phyloP scores from a whole-genome alignment of 1,140 invertebrate genomes.

The Drosophila ogumai region DNA sequence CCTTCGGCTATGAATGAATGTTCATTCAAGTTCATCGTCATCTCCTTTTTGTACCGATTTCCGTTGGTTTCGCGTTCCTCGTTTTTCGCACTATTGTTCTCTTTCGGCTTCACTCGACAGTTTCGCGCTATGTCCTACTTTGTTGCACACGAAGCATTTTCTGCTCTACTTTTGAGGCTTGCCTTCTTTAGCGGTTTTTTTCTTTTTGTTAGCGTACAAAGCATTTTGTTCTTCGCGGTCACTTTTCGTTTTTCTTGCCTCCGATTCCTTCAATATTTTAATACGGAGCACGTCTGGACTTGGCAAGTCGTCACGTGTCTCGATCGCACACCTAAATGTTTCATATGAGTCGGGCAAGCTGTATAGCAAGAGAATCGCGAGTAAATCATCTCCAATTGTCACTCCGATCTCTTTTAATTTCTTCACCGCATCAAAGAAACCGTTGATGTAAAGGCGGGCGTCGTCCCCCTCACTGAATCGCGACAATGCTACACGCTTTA shows the following conservation, averaged over 20 bases:
- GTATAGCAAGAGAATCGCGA: background rate
- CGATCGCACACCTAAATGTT: background rate
- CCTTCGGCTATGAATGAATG: background rate
- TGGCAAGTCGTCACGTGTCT: background rate
- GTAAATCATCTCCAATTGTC: background rate
- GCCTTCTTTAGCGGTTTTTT: background rate
- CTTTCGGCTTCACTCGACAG: background rate
- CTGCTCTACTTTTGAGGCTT: background rate
- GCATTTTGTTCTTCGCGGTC: background rate
- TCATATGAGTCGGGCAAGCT: background rate
- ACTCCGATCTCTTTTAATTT: background rate
- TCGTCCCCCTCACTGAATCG: background rate
- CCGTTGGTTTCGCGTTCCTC: background rate
- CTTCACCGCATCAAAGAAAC: background rate
- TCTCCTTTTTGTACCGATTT: background rate
- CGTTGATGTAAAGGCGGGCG: background rate
- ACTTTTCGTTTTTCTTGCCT: background rate
- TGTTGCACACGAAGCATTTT: background rate
- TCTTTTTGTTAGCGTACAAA: background rate
- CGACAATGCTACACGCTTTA: background rate
- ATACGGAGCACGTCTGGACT: background rate
- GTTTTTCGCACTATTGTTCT: background rate
- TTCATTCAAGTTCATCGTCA: background rate
- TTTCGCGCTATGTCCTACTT: background rate
- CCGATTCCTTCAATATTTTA: background rate